These are phyloP conservation scores for Zonitis immaculata DNA, from an alignment of 2,888 invertebrate genomes.

Conservation along the genomic window DNA sequence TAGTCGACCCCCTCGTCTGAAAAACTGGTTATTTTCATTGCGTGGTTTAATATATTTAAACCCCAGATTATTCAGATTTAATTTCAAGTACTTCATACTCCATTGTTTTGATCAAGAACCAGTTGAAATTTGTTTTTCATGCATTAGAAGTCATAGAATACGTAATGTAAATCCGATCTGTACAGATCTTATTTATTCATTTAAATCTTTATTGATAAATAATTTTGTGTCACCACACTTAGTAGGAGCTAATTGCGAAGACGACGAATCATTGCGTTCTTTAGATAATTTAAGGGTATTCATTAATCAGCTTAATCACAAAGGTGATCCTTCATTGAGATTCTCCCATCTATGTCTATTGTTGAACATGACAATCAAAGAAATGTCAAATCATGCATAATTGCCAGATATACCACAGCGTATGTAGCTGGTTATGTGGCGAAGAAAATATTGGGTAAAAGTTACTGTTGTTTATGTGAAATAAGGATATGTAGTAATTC, in stretches of 20 bases:
- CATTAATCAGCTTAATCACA: too few relatives aligned
- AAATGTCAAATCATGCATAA: too few relatives aligned
- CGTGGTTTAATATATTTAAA: slow-evolving; percentile 8
- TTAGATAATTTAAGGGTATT: slow-evolving; percentile 13
- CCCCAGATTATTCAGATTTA: too few relatives aligned
- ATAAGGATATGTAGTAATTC: too few relatives aligned
- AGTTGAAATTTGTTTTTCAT: slow-evolving; percentile 19
- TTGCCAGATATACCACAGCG: background rate
- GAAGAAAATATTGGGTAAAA: too few relatives aligned
- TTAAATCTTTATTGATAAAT: slow-evolving; percentile 19
- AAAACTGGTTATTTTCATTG: slow-evolving; percentile 13
- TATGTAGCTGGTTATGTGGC: slow-evolving; percentile 8
- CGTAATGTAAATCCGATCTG: slow-evolving; percentile 21
- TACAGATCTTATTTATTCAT: slow-evolving; percentile 14
- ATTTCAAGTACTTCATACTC: background rate
- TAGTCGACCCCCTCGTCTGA: slow-evolving; percentile 2
- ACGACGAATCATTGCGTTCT: slow-evolving; percentile 8
- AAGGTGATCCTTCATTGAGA: slow-evolving; percentile 4
- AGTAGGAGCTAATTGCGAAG: slow-evolving; percentile 17
- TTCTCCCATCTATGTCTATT: too few relatives aligned
- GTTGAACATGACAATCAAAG: background rate
- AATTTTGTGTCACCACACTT: slow-evolving; percentile 20
- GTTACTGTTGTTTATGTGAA: too few relatives aligned
- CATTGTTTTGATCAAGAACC: slow-evolving; percentile 24
- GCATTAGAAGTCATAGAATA: slow-evolving; percentile 16